Conservation (phyloP, 2,888 invertebrate species). For the Hydrotaea diabolus region DNA sequence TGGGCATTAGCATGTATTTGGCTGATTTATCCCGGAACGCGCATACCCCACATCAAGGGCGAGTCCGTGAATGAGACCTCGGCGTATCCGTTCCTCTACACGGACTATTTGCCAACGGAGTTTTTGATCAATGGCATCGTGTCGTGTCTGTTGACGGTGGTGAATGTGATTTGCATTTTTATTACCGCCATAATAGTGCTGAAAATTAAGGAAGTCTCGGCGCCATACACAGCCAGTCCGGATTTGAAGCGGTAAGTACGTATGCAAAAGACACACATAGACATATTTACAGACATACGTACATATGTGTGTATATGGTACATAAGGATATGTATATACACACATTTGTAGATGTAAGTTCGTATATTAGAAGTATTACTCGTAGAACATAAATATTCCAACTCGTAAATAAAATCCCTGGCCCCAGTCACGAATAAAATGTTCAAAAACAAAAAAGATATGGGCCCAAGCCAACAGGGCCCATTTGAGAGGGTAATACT, state of each 20-base stretch:
- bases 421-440: neutral
- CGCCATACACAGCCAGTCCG: conserved; percentile 89
- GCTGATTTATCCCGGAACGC: conserved; percentile 85
- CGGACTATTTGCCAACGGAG: conserved; percentile 88
- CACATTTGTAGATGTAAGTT: too few relatives aligned
- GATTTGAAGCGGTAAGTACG: conserved; percentile 84
- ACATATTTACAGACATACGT: neutral
- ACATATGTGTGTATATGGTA: neutral
- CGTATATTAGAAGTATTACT: too few relatives aligned
- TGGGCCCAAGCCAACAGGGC: neutral
- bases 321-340: too few relatives aligned
- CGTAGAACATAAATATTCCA: neutral
- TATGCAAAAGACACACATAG: neutral
- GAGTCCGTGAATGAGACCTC: conserved; percentile 85
- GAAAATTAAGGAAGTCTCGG: conserved; percentile 92
- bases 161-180: conserved; percentile 92
- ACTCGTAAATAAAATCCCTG: conserved; percentile 7
- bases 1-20: conserved; percentile 89
- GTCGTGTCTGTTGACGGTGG: conserved; percentile 88
- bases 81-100: conserved; percentile 86
- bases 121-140: conserved; percentile 90
- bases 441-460: neutral
- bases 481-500: too few relatives aligned
- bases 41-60: conserved; percentile 86
- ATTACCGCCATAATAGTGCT: conserved; percentile 89